Evolutionary conservation across 2,888 invertebrate genomes (phyloP).

Genomic region (Andrena praecox): DNA sequence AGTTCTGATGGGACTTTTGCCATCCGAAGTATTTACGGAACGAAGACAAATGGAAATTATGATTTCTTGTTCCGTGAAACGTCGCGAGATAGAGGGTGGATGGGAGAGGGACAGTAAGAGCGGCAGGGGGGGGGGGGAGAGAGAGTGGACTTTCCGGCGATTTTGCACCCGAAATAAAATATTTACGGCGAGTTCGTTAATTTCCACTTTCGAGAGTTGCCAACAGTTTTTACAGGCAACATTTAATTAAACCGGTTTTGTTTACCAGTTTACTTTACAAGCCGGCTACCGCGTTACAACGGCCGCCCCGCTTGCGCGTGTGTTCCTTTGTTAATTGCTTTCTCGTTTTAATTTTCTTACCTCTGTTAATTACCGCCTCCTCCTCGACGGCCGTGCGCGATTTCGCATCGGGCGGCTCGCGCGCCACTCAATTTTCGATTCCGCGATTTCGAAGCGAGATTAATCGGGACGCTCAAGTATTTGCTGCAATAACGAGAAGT

Average conservation of each 20-base stretch:
- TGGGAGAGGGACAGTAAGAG: neutral
- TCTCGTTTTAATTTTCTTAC: conserved; percentile 49
- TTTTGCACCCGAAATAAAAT: conserved; percentile 57
- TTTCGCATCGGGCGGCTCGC: conserved; percentile 12
- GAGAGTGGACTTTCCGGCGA: conserved; percentile 6
- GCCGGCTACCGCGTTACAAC: conserved; percentile 48
- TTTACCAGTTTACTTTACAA: conserved; percentile 60
- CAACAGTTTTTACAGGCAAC: conserved; percentile 44
- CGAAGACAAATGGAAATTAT: conserved; percentile 67
- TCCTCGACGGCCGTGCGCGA: neutral
- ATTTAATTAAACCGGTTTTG: conserved; percentile 63
- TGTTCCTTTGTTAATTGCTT: conserved; percentile 59
- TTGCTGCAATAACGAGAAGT: conserved; percentile 35
- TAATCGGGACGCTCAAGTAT: conserved; percentile 33
- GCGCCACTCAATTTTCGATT: conserved; percentile 25
- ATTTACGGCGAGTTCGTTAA: conserved; percentile 62
- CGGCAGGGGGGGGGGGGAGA: neutral
- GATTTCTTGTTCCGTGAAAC: conserved; percentile 57
- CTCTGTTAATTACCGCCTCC: conserved; percentile 45
- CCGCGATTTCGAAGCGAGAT: conserved; percentile 27
- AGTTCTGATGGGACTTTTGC: conserved; percentile 61
- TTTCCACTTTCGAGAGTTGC: conserved; percentile 52
- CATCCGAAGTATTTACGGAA: conserved; percentile 62
- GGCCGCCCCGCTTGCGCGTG: conserved; percentile 23
- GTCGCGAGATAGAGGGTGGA: neutral